A percentile compares a stretch with the other conserved stretches of the same genome.
Evolutionary conservation across 1,140 invertebrate species (phyloP).

Genomic region (Drosophila quadrilineata): DNA sequence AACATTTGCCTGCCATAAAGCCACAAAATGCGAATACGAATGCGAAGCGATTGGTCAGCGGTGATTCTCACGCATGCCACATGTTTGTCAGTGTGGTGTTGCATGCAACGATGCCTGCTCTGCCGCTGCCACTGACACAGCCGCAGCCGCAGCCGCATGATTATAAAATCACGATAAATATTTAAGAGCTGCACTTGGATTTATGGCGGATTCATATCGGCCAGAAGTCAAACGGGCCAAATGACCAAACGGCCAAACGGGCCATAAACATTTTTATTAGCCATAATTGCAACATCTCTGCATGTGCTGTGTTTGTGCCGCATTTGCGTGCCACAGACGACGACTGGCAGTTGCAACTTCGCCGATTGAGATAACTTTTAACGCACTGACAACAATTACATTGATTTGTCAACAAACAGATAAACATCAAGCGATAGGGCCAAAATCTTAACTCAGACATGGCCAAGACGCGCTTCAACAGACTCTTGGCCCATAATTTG

Average conservation of each 20-base stretch:
- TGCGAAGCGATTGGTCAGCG: slow-evolving; percentile 27
- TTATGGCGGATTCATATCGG: slow-evolving; percentile 72
- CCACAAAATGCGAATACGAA: slow-evolving; percentile 50
- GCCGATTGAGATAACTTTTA: slow-evolving; percentile 6
- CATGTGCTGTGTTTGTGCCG: slow-evolving; percentile 53
- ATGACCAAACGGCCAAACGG: slow-evolving; percentile 50
- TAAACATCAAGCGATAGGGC: too few species aligned
- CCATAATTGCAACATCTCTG: slow-evolving; percentile 65
- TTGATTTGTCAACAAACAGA: too few species aligned
- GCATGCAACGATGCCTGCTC: too few species aligned
- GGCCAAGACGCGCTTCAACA: too few species aligned
- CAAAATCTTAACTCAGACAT: too few species aligned
- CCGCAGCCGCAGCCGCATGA: too few species aligned
- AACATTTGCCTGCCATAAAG: slow-evolving; percentile 38
- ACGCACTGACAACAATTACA: slow-evolving; percentile 8
- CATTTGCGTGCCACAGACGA: slow-evolving; percentile 12
- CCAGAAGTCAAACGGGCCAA: slow-evolving; percentile 59
- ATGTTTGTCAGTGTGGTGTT: not conserved
- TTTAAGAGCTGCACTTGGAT: slow-evolving; percentile 74
- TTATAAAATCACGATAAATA: slow-evolving; percentile 77
- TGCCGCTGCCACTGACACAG: too few species aligned
- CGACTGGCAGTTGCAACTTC: not conserved
- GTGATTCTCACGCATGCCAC: slow-evolving; percentile 66
- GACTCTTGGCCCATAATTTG: too few species aligned
- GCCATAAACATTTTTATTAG: slow-evolving; percentile 72